Percentiles rank a stretch among this genome's conserved stretches.
phyloP scores from a whole-genome alignment of 2,888 invertebrate species.

The Hydrotaea diabolus region DNA sequence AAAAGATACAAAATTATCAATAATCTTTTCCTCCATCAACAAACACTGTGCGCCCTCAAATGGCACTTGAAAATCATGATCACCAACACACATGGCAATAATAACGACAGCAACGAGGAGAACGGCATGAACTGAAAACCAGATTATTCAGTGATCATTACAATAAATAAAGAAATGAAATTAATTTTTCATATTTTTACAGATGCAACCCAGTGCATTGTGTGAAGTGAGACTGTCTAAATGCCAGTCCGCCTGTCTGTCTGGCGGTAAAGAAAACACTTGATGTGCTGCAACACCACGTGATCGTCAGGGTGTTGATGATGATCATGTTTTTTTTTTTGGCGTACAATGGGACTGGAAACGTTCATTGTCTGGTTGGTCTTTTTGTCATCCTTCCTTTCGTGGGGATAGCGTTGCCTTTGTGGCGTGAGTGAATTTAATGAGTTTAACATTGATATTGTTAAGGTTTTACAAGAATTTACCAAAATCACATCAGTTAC shows the following conservation, averaged over 20 bases:
- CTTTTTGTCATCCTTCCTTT: conserved; percentile 5
- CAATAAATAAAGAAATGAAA: conserved; percentile 51
- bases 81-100: conserved; percentile 24
- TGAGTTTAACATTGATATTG: conserved; percentile 60
- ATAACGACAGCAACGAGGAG: conserved; percentile 11
- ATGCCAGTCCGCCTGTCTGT: neutral
- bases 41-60: neutral
- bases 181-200: conserved; percentile 59
- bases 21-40: neutral
- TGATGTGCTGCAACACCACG: neutral
- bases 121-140: neutral
- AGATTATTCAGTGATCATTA: neutral
- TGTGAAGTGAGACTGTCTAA: neutral
- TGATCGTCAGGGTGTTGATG: neutral
- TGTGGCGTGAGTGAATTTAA: conserved; percentile 31
- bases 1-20: neutral
- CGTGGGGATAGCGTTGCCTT: conserved; percentile 25
- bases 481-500: conserved; percentile 69
- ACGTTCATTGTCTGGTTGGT: neutral
- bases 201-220: neutral
- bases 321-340: neutral
- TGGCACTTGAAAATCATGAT: conserved; percentile 19
- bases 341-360: neutral
- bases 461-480: conserved; percentile 31
- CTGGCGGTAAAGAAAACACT: conserved; percentile 36